Percentiles rank a stretch among this genome's conserved stretches.
Conservation (phyloP, 2,113 vertebrate genomes). For the Syrrhaptes paradoxus region DNA sequence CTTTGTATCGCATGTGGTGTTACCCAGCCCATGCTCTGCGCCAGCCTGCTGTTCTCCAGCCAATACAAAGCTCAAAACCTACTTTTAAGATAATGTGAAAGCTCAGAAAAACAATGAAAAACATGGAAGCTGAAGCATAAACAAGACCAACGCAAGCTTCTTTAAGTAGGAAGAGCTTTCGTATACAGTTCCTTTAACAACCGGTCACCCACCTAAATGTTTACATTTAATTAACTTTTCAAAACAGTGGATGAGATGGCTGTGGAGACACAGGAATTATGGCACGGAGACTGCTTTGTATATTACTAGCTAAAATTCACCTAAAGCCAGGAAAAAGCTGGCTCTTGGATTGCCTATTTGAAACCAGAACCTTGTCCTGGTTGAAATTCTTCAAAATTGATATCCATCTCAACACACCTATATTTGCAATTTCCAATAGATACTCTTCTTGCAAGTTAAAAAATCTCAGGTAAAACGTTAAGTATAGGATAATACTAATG, state of each 20-base stretch:
- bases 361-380: background rate
- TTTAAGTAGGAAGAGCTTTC: background rate
- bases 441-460: background rate
- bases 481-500: background rate
- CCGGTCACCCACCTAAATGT: background rate
- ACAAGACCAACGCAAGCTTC: background rate
- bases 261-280: background rate
- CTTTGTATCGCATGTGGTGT: accelerated
- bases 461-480: background rate
- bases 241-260: background rate
- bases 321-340: background rate
- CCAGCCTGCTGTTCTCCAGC: background rate
- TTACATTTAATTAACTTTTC: conserved; percentile 15
- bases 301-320: background rate
- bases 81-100: background rate
- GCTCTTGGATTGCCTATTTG: background rate
- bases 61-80: background rate
- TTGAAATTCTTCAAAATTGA: background rate
- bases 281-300: background rate
- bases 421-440: background rate
- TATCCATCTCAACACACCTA: background rate
- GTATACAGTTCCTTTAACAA: background rate
- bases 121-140: background rate
- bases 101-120: background rate
- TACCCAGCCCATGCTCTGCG: background rate